Evolutionary conservation across 2,797 vertebrate genomes (phyloP), one percentile per base, ranked within the genome.

Genomic region (Poeciliopsis gracilis): DNA sequence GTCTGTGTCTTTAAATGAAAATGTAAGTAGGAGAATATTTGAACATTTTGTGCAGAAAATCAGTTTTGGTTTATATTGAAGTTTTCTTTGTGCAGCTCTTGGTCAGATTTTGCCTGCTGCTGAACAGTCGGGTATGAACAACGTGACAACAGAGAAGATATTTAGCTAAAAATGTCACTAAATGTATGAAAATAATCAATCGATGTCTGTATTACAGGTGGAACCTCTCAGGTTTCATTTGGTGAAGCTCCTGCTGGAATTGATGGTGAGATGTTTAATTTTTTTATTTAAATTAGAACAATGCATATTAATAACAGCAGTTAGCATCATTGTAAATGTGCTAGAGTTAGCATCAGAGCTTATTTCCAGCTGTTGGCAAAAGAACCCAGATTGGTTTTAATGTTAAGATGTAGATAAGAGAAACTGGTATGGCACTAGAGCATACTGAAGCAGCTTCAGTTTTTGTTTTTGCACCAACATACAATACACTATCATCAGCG

Each of bases 231-330:
- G 28, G 74, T 85, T 46, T 91, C 91, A 74, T 94, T 93, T 81
- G 91, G 89, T 20, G 91, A 91, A 72, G 90, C 91, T 82, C 84
- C 92, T 77, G 86, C 88, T 78, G 90, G 87, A 79, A 69, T 95
- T 4, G 91, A 96, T 73, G 94, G 94, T 95, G 86, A 53, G 51
- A 53, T 51, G 1, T 51, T 51, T 9, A 3, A 23, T 4, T 25
- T 53, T 51, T 53, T 25, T 3, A 53, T 53, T 53, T 25, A 53
- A 25, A 53, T 53, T 53, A 53, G 51, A 8, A 53, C 23, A 25
- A 25, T 25, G 51, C 51, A 25, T 53, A 53, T 53, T 53, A 53
- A 53, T 25, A 7, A 53, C 51, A 53, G 51, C 9, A 25, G 9
- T 53, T 25, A 25, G 51, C 49, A 53, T 10, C 51, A 10, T 25